Percentiles rank a stretch among this genome's conserved stretches.
These are phyloP conservation scores for Leucoraja erinaceus DNA, from an alignment of 2,113 vertebrate genomes.

Conservation along the genomic window DNA sequence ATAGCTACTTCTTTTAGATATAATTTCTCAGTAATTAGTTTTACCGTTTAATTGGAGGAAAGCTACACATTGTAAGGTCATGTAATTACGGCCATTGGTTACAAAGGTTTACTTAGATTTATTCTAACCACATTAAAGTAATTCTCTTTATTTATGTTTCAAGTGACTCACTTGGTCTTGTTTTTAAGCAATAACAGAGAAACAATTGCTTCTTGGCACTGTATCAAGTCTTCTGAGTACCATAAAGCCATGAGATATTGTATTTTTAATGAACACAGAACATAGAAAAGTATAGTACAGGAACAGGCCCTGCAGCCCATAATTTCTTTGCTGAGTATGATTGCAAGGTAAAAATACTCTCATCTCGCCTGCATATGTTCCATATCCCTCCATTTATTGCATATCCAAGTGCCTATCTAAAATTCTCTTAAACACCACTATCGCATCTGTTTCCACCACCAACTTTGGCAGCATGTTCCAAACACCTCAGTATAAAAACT, in stretches of 20 bases:
- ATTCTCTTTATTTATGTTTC: background rate
- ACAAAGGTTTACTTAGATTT: background rate
- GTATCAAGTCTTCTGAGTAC: background rate
- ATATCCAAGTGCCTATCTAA: too few species aligned
- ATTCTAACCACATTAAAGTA: background rate
- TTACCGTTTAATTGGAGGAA: background rate
- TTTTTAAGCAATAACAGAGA: constrained; percentile 1
- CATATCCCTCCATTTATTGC: too few species aligned
- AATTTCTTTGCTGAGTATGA: too few species aligned
- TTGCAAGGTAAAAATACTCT: too few species aligned
- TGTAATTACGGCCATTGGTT: background rate
- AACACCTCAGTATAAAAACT: too few species aligned
- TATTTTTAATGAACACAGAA: too few species aligned
- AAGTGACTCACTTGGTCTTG: background rate
- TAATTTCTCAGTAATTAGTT: background rate
- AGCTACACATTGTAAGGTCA: background rate
- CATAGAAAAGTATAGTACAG: too few species aligned
- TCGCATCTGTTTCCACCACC: too few species aligned
- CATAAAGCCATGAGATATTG: background rate
- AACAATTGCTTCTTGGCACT: background rate
- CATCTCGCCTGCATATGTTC: too few species aligned
- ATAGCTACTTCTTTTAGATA: background rate
- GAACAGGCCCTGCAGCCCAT: too few species aligned
- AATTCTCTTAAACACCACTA: too few species aligned
- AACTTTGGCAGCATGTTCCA: too few species aligned